Evolutionary conservation across 2,797 vertebrate genomes (phyloP), one percentile per base, ranked within the genome.

Genomic region (Acropternis orthonyx): DNA sequence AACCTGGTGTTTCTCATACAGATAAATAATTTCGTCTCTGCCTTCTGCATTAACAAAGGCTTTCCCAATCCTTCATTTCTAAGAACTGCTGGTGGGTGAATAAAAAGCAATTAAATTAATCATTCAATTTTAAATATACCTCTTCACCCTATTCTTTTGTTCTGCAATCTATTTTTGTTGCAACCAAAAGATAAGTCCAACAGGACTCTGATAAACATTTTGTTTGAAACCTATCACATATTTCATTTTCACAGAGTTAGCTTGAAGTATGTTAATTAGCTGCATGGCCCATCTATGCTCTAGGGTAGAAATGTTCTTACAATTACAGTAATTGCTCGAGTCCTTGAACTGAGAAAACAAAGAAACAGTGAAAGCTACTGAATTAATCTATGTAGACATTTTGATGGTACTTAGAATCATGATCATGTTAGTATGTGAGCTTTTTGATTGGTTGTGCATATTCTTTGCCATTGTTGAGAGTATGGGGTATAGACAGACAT

Each of bases 271-370:
- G 32, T 59, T 84, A 90, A 96, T 93, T 67, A 76, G 55, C 59
- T 76, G 37, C 21, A 36, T 21, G 36, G 69, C 32, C 90, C 51
- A 85, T 78, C 74, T 73, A 39, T 34, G n/a, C 30, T 94, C 39
- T 48, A 81, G 59, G 58, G 51, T 44, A 85, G 55, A 72, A 93
- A 93, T 80, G 59, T 65, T 89, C 85, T 74, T 67, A 65, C 37
- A 77, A 44, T 88, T 85, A 73, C 66, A 93, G n/a, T 67, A 93
- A 95, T 88, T 92, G 77, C 51, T 93, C 83, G 79, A 81, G 75
- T 84, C 39, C 32, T 86, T 89, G 36, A 89, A 36, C 55, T 87
- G 85, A 92, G 59, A 55, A 93, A 95, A 88, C 37, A 85, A 86
- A 90, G n/a, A 63, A 94, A 69, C 17, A 36, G 11, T 22, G 54